A percentile compares a stretch with the other conserved stretches of the same genome.
Conservation (phyloP, 2,113 vertebrate genomes). For the Hyperopisus bebe region DNA sequence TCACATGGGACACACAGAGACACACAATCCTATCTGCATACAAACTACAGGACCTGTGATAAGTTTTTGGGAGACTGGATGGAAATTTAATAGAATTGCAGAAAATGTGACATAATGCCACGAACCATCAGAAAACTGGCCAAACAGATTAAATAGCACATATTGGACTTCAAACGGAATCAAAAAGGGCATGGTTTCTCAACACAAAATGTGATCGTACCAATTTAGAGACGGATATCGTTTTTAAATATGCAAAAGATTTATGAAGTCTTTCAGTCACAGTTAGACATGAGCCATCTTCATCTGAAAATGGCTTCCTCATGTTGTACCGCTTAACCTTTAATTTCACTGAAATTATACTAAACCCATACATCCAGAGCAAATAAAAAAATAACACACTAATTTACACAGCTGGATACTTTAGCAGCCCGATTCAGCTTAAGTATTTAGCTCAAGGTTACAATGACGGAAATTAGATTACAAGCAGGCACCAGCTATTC, state of each 20-base stretch:
- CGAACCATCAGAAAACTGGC: neutral
- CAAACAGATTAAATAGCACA: neutral
- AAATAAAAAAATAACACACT: neutral
- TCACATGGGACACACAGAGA: neutral
- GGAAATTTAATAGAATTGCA: neutral
- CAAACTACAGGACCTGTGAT: neutral
- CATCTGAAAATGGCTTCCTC: neutral
- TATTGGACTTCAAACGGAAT: neutral
- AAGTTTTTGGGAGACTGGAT: neutral
- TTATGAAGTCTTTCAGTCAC: neutral
- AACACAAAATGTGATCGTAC: neutral
- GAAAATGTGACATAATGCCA: neutral
- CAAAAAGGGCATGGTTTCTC: neutral
- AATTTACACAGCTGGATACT: constrained; percentile 1
- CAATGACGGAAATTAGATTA: neutral
- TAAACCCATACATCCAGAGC: neutral
- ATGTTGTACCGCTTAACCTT: neutral
- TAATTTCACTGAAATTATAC: neutral
- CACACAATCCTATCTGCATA: neutral
- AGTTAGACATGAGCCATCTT: neutral
- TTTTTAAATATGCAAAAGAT: neutral
- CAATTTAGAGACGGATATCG: neutral
- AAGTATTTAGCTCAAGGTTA: neutral
- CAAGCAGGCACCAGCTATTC: neutral
- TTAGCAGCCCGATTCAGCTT: neutral